Percentiles rank a stretch among this genome's conserved stretches.
phyloP scores from a whole-genome alignment of 2,888 invertebrate genomes.

The Pyralis farinalis region DNA sequence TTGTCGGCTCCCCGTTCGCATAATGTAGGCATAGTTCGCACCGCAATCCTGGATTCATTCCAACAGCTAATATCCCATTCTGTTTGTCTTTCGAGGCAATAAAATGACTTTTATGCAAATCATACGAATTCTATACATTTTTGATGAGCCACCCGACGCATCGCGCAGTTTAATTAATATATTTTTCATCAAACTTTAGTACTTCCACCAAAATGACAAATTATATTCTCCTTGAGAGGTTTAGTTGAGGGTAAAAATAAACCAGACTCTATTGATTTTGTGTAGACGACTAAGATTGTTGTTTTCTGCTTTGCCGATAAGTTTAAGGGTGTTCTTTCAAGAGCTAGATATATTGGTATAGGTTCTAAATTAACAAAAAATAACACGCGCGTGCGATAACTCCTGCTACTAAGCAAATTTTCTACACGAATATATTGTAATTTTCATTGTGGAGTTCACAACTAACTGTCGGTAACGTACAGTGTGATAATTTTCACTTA shows the following conservation, averaged over 20 bases:
- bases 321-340: too few species aligned
- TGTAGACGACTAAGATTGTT: background rate
- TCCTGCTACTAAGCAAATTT: too few species aligned
- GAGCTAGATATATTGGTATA: too few species aligned
- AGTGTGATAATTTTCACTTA: too few species aligned
- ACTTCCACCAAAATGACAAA: conserved; percentile 40
- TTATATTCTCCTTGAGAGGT: conserved; percentile 34
- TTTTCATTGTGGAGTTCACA: too few species aligned
- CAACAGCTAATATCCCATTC: conserved; percentile 76
- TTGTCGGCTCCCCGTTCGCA: conserved; percentile 5
- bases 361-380: too few species aligned
- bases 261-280: background rate
- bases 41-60: conserved; percentile 64
- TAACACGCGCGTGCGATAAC: too few species aligned
- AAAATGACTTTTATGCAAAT: conserved; percentile 82
- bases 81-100: conserved; percentile 80
- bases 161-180: conserved; percentile 72
- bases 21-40: conserved; percentile 26
- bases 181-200: conserved; percentile 69
- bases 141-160: conserved; percentile 73
- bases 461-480: too few species aligned
- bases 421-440: too few species aligned
- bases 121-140: conserved; percentile 81
- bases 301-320: too few species aligned
- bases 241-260: conserved; percentile 15